Evolutionary conservation across 2,113 vertebrate genomes (phyloP).

Genomic region (Naja naja): DNA sequence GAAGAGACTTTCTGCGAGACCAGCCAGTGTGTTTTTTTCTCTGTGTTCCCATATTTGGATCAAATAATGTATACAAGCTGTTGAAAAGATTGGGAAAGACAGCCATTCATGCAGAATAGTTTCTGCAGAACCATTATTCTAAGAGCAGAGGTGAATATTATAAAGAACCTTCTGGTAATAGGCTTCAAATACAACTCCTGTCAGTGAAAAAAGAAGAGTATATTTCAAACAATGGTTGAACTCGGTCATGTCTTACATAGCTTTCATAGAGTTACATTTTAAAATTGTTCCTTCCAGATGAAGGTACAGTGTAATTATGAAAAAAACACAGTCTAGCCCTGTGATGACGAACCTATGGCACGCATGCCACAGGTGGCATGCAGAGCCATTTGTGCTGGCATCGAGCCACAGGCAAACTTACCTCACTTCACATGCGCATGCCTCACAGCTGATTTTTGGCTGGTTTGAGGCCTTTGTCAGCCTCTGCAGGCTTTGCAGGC

Average conservation of each 20-base stretch:
- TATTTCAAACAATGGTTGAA: neutral
- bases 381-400: too few relatives aligned
- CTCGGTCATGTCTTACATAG: neutral
- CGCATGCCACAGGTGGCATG: too few relatives aligned
- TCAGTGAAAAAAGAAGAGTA: neutral
- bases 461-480: too few relatives aligned
- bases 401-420: too few relatives aligned
- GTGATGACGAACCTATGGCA: too few relatives aligned
- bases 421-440: accelerated
- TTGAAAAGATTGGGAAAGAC: neutral
- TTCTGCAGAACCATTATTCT: neutral
- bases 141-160: neutral
- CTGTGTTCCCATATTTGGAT: neutral
- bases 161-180: neutral
- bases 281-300: neutral
- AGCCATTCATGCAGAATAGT: neutral
- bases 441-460: too few relatives aligned
- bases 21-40: neutral
- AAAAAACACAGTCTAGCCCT: neutral
- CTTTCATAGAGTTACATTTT: neutral
- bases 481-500: too few relatives aligned
- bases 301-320: neutral
- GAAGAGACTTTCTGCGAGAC: neutral
- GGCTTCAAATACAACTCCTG: neutral
- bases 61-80: neutral